These are phyloP conservation scores for Alosa sapidissima DNA, from an alignment of 2,797 vertebrate genomes.

Conservation along the genomic window DNA sequence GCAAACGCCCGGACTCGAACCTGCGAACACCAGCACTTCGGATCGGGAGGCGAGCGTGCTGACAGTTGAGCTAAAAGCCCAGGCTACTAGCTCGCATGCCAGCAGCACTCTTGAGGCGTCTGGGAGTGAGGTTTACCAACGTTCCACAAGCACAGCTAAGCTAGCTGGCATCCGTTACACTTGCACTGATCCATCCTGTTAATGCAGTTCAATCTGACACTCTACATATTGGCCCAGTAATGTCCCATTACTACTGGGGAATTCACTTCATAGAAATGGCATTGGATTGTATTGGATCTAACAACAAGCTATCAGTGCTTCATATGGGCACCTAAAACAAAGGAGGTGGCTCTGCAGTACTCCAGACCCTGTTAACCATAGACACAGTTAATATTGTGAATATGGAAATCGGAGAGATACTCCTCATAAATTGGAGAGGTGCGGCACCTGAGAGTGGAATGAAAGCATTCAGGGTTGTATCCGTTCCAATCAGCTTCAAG, in stretches of 20 bases:
- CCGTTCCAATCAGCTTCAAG: slow-evolving; percentile 13
- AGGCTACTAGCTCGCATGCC: too few relatives aligned
- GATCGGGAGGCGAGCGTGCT: too few relatives aligned
- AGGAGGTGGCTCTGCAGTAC: background rate
- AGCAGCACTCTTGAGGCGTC: too few relatives aligned
- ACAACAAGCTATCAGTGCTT: background rate
- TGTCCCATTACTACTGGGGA: background rate
- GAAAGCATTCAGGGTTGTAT: slow-evolving; percentile 11
- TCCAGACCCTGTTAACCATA: background rate
- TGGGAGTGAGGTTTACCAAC: too few relatives aligned
- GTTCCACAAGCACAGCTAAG: too few relatives aligned
- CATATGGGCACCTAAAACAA: background rate
- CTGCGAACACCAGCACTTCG: too few relatives aligned
- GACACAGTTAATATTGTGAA: background rate
- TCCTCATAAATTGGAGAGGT: slow-evolving; percentile 10
- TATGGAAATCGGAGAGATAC: background rate
- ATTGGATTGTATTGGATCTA: background rate
- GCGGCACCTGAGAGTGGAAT: slow-evolving; percentile 39
- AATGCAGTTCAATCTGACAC: background rate
- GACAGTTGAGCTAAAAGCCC: too few relatives aligned
- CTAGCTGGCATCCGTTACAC: too few relatives aligned
- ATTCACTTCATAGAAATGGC: background rate
- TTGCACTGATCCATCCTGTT: background rate
- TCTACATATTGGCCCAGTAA: background rate
- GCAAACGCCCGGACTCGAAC: too few relatives aligned